These are phyloP conservation scores for Pantherophis vulpinus DNA, from an alignment of 2,797 vertebrate species.

Conservation along the genomic window DNA sequence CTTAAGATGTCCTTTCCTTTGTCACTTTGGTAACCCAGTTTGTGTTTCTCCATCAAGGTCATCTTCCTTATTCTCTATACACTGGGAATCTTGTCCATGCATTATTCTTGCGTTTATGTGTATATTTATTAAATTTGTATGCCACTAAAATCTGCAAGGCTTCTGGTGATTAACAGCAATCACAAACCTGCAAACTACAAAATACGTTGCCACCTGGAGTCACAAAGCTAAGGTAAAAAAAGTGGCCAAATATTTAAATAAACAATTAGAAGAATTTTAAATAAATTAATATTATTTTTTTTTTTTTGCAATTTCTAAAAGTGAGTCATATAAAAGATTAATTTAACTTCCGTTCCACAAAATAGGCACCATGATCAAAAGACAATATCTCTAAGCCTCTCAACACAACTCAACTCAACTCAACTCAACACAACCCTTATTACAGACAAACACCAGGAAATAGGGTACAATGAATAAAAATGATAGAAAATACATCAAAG, in stretches of 20 bases:
- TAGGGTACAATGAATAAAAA: not conserved
- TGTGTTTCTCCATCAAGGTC: not conserved
- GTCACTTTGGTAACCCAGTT: not conserved
- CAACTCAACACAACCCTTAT: not conserved
- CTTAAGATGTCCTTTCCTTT: not conserved
- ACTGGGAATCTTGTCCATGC: not conserved
- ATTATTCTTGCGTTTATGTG: not conserved
- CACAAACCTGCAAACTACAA: not conserved
- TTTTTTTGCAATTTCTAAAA: not conserved
- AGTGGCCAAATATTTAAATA: not conserved
- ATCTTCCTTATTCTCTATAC: not conserved
- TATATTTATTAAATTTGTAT: not conserved
- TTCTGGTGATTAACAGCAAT: not conserved
- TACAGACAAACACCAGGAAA: not conserved
- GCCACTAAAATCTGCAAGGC: not conserved
- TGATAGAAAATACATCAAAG: not conserved
- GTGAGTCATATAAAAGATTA: not conserved
- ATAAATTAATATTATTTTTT: not conserved
- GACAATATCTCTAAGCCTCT: not conserved
- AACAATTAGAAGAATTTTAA: not conserved
- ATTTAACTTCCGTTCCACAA: not conserved
- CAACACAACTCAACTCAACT: not conserved
- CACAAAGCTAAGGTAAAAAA: not conserved
- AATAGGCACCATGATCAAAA: not conserved
- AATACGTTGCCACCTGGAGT: not conserved